phyloP scores from a whole-genome alignment of 2,888 invertebrate genomes.

The Lasioglossum oenotherae region DNA sequence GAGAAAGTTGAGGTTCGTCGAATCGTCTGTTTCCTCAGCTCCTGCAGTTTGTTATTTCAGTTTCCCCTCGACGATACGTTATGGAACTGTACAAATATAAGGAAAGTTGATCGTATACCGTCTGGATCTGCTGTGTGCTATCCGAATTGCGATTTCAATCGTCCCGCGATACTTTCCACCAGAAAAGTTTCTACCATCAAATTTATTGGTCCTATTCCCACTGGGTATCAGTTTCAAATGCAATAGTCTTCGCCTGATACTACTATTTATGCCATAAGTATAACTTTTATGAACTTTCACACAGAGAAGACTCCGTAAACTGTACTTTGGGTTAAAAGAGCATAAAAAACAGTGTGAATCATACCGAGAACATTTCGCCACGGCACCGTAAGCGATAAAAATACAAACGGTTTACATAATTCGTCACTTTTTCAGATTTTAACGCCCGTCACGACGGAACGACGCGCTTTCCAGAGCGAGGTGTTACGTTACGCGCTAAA shows the following conservation, averaged over 20 bases:
- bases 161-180: background rate
- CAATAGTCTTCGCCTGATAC: background rate
- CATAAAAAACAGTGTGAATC: background rate
- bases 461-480: constrained; percentile 14
- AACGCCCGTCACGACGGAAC: constrained; percentile 9
- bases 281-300: background rate
- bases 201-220: background rate
- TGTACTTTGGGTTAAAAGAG: background rate
- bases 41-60: background rate
- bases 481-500: constrained; percentile 44
- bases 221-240: background rate
- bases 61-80: background rate
- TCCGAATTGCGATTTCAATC: background rate
- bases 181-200: background rate
- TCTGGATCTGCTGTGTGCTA: background rate
- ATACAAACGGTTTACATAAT: constrained; percentile 5
- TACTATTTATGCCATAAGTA: background rate
- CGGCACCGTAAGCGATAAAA: background rate
- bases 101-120: background rate
- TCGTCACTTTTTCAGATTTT: background rate
- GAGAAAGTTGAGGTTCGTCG: background rate
- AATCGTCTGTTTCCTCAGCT: background rate
- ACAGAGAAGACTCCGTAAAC: background rate
- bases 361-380: background rate
- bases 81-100: background rate